Evolutionary conservation across 2,888 invertebrate genomes (phyloP).

Genomic region (Taphrorychus bicolor): DNA sequence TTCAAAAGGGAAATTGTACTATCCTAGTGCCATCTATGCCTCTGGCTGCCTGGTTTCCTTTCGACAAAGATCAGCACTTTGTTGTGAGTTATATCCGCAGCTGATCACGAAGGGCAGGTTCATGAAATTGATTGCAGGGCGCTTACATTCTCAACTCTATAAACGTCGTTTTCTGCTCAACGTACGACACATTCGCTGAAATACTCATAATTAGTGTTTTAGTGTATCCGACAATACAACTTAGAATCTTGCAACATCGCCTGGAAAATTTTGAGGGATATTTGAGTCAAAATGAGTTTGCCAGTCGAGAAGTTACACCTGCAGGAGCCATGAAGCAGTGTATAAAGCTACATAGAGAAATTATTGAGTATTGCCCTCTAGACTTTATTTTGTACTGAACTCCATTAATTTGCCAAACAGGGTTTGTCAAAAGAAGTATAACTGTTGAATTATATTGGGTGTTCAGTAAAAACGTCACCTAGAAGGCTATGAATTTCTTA

Average conservation of each 20-base stretch:
- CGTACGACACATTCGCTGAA: constrained; percentile 7
- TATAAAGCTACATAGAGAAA: background rate
- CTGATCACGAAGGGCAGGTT: background rate
- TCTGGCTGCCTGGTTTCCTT: constrained; percentile 10
- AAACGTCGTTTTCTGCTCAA: constrained; percentile 1
- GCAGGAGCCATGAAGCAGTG: background rate
- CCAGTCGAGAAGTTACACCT: background rate
- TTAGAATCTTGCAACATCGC: constrained; percentile 3
- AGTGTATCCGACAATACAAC: constrained; percentile 7
- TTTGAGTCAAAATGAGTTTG: background rate
- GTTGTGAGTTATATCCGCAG: too few relatives aligned
- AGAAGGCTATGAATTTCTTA: too few relatives aligned
- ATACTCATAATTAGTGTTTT: background rate
- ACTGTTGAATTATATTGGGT: too few relatives aligned
- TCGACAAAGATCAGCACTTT: background rate
- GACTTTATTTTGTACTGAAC: too few relatives aligned
- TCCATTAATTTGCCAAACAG: too few relatives aligned
- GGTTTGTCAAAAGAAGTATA: too few relatives aligned
- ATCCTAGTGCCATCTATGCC: background rate
- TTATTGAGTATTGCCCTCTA: background rate
- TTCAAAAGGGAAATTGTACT: background rate
- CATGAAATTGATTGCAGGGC: background rate
- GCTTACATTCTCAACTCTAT: constrained; percentile 1
- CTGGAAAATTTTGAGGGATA: background rate
- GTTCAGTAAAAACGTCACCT: too few relatives aligned